These are phyloP conservation scores for Belonocnema kinseyi DNA, from an alignment of 1,140 invertebrate species.

Conservation along the genomic window DNA sequence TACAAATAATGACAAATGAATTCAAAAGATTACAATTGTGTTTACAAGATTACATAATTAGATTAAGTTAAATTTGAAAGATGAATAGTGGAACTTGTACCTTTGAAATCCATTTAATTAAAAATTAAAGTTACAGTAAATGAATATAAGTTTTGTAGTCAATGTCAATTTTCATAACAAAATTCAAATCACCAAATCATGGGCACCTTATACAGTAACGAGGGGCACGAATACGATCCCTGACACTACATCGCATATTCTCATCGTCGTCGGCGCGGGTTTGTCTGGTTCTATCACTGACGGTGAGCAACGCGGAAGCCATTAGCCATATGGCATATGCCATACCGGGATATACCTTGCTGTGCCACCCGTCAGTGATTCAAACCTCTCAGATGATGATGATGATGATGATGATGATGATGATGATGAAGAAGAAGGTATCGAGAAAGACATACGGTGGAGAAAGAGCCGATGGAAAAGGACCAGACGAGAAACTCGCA, in stretches of 20 bases:
- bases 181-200: constrained; percentile 26
- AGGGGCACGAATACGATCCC: constrained; percentile 60
- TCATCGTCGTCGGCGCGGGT: constrained; percentile 44
- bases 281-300: constrained; percentile 60
- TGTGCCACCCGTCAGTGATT: constrained; percentile 10
- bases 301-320: constrained; percentile 67
- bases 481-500: not conserved
- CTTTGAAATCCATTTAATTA: too few species aligned
- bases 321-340: constrained; percentile 70
- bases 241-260: constrained; percentile 47
- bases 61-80: not conserved
- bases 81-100: too few species aligned
- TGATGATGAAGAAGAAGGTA: not conserved
- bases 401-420: constrained; percentile 5
- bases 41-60: not conserved
- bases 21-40: not conserved
- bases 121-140: too few species aligned
- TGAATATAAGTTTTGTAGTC: too few species aligned
- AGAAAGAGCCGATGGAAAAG: not conserved
- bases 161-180: not conserved
- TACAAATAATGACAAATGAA: not conserved
- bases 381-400: not conserved
- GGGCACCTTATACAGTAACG: constrained; percentile 48
- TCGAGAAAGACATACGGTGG: not conserved
- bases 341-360: constrained; percentile 25